A percentile compares a stretch with the other conserved stretches of the same genome.
These are phyloP conservation scores for Rattus norvegicus DNA, from an alignment of 2,113 vertebrate genomes.

Conservation along the genomic window GRCr8 NC_086022.1:17761001-17761500, in stretches of 20 bases:
- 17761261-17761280: neutral
- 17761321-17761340: neutral
- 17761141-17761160: too few relatives aligned
- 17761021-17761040: neutral
- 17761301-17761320: neutral
- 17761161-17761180: neutral
- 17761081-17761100: neutral
- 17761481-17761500: too few relatives aligned
- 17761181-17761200: neutral
- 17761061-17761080: slow-evolving; percentile 8
- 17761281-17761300: neutral
- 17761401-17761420: too few relatives aligned
- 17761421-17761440: neutral
- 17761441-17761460: neutral
- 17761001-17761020: neutral
- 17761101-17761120: neutral
- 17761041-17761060: neutral
- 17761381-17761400: neutral
- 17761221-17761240: neutral
- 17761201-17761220: neutral
- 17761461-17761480: neutral
- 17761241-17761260: neutral
- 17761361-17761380: neutral
- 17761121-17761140: neutral
- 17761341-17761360: neutral